Base-by-base conservation (phyloP, 1,140 invertebrate species). In the Maniola jurtina region DNA sequence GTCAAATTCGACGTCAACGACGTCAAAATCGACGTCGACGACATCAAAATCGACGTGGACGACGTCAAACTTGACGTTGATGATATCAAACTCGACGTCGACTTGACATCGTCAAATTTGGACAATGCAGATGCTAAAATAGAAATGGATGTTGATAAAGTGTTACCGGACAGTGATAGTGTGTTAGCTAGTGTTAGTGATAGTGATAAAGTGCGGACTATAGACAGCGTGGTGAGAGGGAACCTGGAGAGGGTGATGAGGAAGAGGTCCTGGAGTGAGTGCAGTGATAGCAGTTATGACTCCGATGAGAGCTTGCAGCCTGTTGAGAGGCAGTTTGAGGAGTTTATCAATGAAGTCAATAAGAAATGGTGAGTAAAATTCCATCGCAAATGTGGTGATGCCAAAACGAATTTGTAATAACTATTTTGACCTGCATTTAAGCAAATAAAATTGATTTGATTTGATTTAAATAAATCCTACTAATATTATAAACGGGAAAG, bases 331-430 rank as follows among this genome's bases (percentile, higher is more conserved):
- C 83, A 89, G 70, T 90, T 90, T 64, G 83, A 86, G 65, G 76
- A 77, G 66, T 88, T 89, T 55, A 79, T 89, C 70, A 77, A 77
- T 48, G 85, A 90, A 58, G 85, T 89, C 38, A 85, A 86, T 76
- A 86, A 80, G 59, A 85, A 90, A 81, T 90, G 88, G 88, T 90
- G 48, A 81, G 84, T 77, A 13, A 45, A 47, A 25, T 25, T 60
- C 45, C 6, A 6, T 42, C 3, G 6, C 11, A 42, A 8, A 42
- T 11, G 11, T 42, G 6, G 3, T 42, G 11, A 6, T 42, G 10
- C 6, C 3, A 42, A n/a, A n/a, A n/a, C n/a, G n/a, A n/a, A n/a
- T n/a, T n/a, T n/a, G n/a, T n/a, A n/a, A n/a, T n/a, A n/a, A n/a
- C n/a, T n/a, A n/a, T n/a, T n/a, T n/a, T n/a, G n/a, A n/a, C n/a